These are phyloP conservation scores for Copsychus sechellarum DNA, from an alignment of 2,113 vertebrate species.

Conservation along the genomic window DNA sequence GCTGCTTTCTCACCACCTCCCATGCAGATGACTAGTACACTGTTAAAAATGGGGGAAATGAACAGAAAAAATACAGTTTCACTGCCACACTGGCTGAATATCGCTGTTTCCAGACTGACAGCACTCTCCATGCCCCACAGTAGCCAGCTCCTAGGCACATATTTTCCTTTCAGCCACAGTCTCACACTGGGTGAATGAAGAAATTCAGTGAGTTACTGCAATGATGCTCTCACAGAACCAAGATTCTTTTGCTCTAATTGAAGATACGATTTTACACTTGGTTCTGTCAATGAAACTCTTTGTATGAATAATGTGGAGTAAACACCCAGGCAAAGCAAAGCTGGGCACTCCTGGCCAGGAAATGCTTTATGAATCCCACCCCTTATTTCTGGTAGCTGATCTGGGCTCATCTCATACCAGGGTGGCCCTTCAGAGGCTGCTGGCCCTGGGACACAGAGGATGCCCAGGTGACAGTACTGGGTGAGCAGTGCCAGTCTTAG, in stretches of 20 bases:
- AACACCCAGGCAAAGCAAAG: background rate
- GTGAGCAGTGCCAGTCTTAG: background rate
- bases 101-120: background rate
- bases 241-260: background rate
- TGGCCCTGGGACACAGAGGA: background rate
- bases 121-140: background rate
- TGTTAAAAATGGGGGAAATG: background rate
- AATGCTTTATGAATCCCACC: background rate
- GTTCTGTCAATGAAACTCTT: background rate
- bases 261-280: background rate
- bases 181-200: background rate
- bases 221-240: background rate
- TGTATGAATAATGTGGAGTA: background rate
- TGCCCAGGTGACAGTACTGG: fast-evolving
- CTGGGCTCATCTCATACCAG: background rate
- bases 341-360: background rate
- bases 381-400: background rate
- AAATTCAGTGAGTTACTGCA: background rate
- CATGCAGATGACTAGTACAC: background rate
- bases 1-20: background rate
- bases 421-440: background rate
- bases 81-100: background rate
- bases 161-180: background rate
- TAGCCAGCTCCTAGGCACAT: background rate
- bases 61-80: background rate